Evolutionary conservation across 2,888 invertebrate genomes (phyloP), one percentile per base, ranked within the genome.

Genomic region (Drosophila koepferae): DNA sequence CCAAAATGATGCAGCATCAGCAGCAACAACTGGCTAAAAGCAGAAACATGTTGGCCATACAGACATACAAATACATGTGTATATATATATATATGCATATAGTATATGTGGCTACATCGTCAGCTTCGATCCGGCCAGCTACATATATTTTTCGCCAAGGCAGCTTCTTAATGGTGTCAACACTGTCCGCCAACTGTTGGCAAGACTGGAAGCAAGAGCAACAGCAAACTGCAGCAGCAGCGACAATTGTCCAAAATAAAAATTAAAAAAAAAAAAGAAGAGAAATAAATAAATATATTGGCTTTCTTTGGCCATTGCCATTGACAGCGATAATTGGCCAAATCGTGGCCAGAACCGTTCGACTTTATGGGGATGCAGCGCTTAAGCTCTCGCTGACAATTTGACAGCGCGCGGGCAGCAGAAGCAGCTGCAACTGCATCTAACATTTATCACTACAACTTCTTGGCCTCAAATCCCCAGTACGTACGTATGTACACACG

Each of bases 241-340:
- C 58, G 65, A 70, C 60, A 74, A 78, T 78, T 69, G 80, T 36
- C 77, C 64, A 78, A 86, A 44, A 43, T 1, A 43, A 18, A n/a
- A n/a, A n/a, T n/a, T n/a, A n/a, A n/a, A n/a, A n/a, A 8, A 43
- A 28, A 28, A 28, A 28, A 28, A 28, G 28, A 28, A 28, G 28
- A 28, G 28, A 43, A 43, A 43, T 14, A 44, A 20, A 44, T 46
- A 46, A 88, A 82, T 90, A 81, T 86, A 34, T 34, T 51, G 75
- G 81, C 88, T 84, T 82, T 81, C 88, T 82, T 86, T 86, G 74
- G 77, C 80, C 88, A 81, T 82, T 86, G 74, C 79, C 80, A 81
- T 80, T 78, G 90, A 83, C 89, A 80, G 77, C 79, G 76, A 79
- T 89, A 90, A 89, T 89, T 89, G 86, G 77, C 72, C 55, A 59